Evolutionary conservation across 1,140 invertebrate genomes (phyloP).

Genomic region (Leptonema lineaticorne): DNA sequence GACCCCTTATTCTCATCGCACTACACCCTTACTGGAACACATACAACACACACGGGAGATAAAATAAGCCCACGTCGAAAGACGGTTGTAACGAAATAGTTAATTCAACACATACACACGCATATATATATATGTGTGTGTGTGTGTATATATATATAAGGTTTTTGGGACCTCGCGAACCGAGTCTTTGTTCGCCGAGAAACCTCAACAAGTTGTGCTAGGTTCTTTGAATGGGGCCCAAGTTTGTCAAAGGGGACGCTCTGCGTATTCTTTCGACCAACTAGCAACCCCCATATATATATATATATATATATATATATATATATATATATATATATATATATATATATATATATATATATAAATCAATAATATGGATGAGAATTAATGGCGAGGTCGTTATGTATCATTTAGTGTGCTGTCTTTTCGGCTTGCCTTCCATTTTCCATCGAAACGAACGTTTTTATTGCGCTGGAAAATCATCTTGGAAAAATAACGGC

Average conservation of each 20-base stretch:
- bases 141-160: no score
- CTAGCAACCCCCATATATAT: no score
- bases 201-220: slow-evolving; percentile 7
- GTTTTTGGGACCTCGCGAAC: no score
- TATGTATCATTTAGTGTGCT: slow-evolving; percentile 11
- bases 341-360: no score
- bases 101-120: not conserved
- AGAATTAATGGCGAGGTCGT: slow-evolving; percentile 13
- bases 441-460: no score
- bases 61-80: no score
- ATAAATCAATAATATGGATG: slow-evolving; percentile 6
- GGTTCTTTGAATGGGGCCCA: slow-evolving; percentile 8
- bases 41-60: no score
- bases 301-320: no score
- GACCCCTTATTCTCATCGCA: no score
- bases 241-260: slow-evolving; percentile 8
- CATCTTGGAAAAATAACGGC: not conserved
- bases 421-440: not conserved
- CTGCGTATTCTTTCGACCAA: not conserved
- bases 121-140: no score
- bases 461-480: not conserved
- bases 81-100: slow-evolving; percentile 2
- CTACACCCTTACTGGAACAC: no score
- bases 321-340: no score
- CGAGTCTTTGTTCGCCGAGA: not conserved